These are phyloP conservation scores for Heptranchias perlo DNA, from an alignment of 2,113 vertebrate species.

Conservation along the genomic window DNA sequence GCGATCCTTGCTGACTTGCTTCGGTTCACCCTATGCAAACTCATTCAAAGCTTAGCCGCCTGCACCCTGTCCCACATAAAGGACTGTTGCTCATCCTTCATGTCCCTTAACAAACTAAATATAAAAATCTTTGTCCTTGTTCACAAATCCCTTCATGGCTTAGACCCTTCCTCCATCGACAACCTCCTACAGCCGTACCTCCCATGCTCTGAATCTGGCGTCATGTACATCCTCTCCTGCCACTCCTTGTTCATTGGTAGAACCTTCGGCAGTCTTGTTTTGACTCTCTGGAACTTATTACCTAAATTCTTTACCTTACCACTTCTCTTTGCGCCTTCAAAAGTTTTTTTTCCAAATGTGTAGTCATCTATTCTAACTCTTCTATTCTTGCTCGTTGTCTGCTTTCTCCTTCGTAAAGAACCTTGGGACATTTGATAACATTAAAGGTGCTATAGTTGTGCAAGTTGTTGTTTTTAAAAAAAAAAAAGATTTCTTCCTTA, in stretches of 20 bases:
- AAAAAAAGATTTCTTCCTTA: not conserved
- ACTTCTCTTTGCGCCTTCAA: not conserved
- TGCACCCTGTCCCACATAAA: not conserved
- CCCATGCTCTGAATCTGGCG: not conserved
- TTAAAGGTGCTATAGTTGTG: not conserved
- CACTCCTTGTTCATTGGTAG: not conserved
- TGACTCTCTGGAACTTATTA: not conserved
- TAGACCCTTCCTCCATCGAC: not conserved
- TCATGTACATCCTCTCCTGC: too few species aligned
- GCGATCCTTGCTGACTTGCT: not conserved
- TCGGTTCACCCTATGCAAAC: not conserved
- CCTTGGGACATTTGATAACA: not conserved
- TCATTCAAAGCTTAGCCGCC: not conserved
- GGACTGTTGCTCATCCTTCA: not conserved
- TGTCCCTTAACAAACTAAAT: not conserved
- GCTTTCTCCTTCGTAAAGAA: not conserved
- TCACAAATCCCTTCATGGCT: not conserved
- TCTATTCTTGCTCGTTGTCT: not conserved
- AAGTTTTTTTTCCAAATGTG: not conserved
- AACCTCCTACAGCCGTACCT: not conserved
- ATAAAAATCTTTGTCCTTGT: not conserved
- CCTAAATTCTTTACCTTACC: not conserved
- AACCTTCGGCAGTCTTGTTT: not conserved
- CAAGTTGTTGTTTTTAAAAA: too few species aligned
- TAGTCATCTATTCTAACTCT: not conserved